A percentile compares a stretch with the other conserved stretches of the same genome.
Evolutionary conservation across 2,797 vertebrate genomes (phyloP).

Genomic region (Eupleurogrammus muticus): DNA sequence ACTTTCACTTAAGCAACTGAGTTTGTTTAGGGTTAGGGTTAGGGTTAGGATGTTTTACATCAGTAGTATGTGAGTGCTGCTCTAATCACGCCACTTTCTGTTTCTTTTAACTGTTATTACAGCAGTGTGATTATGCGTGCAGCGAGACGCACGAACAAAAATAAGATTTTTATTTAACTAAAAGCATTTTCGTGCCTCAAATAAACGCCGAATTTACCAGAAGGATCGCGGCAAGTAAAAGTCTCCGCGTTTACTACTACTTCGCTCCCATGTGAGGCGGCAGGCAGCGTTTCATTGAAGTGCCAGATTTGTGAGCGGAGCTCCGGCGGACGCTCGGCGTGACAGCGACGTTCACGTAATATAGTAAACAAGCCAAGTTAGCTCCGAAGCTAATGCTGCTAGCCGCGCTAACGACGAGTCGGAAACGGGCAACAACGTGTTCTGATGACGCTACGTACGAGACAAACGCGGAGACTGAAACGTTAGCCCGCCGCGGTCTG

Average conservation of each 20-base stretch:
- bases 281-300: fast-evolving
- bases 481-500: fast-evolving
- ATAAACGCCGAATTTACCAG: not conserved
- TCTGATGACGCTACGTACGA: not conserved
- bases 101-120: too few species aligned
- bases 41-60: too few species aligned
- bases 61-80: too few species aligned
- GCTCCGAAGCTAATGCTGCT: slow-evolving; percentile 57
- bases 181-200: fast-evolving
- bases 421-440: slow-evolving; percentile 50
- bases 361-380: slow-evolving; percentile 76
- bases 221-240: fast-evolving
- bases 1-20: too few species aligned
- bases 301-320: not conserved
- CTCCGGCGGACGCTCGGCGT: slow-evolving; percentile 4
- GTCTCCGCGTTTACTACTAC: fast-evolving
- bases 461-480: not conserved
- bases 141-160: not conserved
- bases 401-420: slow-evolving; percentile 56
- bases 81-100: too few species aligned
- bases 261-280: fast-evolving
- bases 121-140: too few species aligned
- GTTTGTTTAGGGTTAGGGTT: too few species aligned
- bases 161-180: fast-evolving
- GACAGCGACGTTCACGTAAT: slow-evolving; percentile 53